Evolutionary conservation across 92 coral and sea anemone genomes (phyloP).

Genomic region (Metridium senile): DNA sequence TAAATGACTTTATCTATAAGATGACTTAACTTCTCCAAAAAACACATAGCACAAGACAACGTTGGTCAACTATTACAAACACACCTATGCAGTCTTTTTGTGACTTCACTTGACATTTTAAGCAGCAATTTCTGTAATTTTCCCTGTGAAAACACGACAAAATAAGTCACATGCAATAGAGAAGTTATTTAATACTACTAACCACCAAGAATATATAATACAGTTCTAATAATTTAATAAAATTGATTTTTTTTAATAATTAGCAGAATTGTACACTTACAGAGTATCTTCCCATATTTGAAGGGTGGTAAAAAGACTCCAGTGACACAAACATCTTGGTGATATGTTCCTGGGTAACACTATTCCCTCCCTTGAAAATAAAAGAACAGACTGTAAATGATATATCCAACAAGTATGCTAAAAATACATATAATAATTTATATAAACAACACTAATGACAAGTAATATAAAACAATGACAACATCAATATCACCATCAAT

Average conservation of each 20-base stretch:
- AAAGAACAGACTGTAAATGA: neutral
- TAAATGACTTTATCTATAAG: no score
- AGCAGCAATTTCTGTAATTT: conserved; percentile 81
- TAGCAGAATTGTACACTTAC: no score
- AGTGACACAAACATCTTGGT: conserved; percentile 84
- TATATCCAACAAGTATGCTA: neutral
- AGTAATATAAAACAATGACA: no score
- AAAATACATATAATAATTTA: no score
- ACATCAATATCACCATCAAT: no score
- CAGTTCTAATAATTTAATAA: no score
- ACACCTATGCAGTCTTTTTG: conserved; percentile 85
- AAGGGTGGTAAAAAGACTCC: conserved; percentile 97
- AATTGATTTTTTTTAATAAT: no score
- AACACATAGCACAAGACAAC: neutral
- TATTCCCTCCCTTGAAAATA: conserved; percentile 57
- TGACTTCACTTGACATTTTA: conserved; percentile 83
- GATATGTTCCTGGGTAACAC: conserved; percentile 75
- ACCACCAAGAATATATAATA: no score
- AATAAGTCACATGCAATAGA: no score
- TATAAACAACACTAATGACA: no score
- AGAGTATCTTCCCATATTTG: conserved; percentile 87
- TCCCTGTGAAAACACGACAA: conserved; percentile 49
- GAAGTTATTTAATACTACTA: no score
- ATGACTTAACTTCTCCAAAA: no score
- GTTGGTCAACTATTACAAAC: neutral